phyloP scores from a whole-genome alignment of 2,797 vertebrate genomes.

The Cichlasoma orientale region DNA sequence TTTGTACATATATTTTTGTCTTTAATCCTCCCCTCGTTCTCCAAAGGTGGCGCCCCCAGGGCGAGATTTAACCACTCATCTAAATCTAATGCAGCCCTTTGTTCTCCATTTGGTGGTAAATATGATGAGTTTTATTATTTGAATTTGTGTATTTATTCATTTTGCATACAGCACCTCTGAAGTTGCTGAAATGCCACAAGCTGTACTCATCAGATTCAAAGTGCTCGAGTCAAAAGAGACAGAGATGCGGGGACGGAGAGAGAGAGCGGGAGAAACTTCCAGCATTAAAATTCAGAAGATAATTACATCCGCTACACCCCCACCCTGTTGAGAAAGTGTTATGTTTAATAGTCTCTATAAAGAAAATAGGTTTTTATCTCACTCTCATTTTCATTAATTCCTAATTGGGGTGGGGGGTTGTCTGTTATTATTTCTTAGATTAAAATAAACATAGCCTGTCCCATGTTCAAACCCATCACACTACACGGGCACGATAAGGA shows the following conservation, averaged over 20 bases:
- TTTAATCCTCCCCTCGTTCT: conserved; percentile 46
- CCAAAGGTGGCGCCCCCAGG: conserved; percentile 24
- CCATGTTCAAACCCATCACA: conserved; percentile 88
- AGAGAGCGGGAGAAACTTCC: conserved; percentile 74
- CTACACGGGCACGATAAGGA: conserved; percentile 86
- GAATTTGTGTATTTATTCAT: conserved; percentile 45
- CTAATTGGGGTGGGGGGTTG: conserved; percentile 89
- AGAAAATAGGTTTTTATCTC: conserved; percentile 89
- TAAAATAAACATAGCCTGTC: conserved; percentile 89
- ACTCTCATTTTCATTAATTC: conserved; percentile 89
- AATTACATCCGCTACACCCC: conserved; percentile 85
- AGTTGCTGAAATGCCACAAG: conserved; percentile 75
- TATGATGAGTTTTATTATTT: conserved; percentile 51
- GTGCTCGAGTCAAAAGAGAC: conserved; percentile 78
- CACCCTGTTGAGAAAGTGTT: conserved; percentile 86
- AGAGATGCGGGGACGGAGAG: conserved; percentile 36
- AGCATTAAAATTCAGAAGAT: conserved; percentile 88
- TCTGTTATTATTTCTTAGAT: conserved; percentile 90
- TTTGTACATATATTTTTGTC: conserved; percentile 20
- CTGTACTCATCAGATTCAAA: conserved; percentile 79
- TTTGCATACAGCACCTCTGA: conserved; percentile 62
- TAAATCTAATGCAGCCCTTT: conserved; percentile 51
- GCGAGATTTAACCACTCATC: conserved; percentile 54
- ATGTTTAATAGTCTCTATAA: conserved; percentile 89
- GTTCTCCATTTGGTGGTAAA: conserved; percentile 54